A percentile compares a stretch with the other conserved stretches of the same genome.
Evolutionary conservation across 2,797 vertebrate species (phyloP).

Genomic region (Squalus acanthias): DNA sequence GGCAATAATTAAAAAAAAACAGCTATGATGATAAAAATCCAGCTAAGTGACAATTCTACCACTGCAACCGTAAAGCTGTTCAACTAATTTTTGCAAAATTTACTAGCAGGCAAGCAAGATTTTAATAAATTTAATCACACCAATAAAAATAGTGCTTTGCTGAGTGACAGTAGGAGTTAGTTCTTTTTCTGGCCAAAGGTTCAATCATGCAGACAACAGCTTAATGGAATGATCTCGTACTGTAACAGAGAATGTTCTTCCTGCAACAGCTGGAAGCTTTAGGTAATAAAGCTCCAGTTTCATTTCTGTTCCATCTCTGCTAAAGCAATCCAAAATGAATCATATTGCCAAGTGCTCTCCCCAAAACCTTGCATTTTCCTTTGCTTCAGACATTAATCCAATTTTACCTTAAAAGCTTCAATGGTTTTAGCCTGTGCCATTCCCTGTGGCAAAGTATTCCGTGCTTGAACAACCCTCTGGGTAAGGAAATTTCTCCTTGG

Average conservation of each 20-base stretch:
- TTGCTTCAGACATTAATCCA: background rate
- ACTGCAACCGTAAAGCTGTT: too few species aligned
- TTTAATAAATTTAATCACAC: too few species aligned
- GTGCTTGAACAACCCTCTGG: background rate
- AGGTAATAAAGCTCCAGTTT: background rate
- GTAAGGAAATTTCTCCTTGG: background rate
- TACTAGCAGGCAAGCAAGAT: too few species aligned
- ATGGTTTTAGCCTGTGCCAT: background rate
- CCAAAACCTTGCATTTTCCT: background rate
- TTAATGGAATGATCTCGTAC: background rate
- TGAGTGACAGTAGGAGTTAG: too few species aligned
- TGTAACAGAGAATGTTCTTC: background rate
- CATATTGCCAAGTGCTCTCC: background rate
- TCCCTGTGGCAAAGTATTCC: background rate
- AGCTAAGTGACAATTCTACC: too few species aligned
- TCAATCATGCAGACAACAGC: background rate
- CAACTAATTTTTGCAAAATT: too few species aligned
- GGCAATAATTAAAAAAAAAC: too few species aligned
- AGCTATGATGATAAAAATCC: too few species aligned
- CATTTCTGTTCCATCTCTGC: background rate
- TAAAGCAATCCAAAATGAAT: background rate
- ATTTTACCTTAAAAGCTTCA: background rate
- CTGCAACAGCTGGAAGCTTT: background rate
- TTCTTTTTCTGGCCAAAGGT: too few species aligned
- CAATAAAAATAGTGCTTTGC: too few species aligned